Conservation (phyloP, 2,113 vertebrate species). For the Lepus europaeus region DNA sequence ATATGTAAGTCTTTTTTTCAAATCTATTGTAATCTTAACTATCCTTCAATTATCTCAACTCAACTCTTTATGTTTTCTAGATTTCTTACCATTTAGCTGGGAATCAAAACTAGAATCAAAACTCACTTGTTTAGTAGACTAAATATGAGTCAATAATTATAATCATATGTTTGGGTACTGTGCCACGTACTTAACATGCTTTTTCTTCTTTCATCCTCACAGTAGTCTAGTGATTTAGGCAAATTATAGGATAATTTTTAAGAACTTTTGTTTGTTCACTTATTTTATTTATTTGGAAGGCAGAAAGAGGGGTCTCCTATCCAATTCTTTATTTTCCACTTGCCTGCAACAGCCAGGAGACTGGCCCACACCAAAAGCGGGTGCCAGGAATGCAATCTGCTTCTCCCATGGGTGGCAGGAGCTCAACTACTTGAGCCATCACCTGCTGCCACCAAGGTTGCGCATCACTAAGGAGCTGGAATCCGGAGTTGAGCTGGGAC, state of each 20-base stretch:
- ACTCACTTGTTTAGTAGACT: background rate
- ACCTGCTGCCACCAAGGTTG: background rate
- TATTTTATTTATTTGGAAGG: too few relatives aligned
- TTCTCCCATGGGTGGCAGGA: background rate
- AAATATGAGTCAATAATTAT: background rate
- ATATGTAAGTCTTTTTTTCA: background rate
- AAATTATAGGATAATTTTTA: background rate
- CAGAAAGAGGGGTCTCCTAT: too few relatives aligned
- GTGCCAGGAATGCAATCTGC: too few relatives aligned
- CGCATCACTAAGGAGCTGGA: too few relatives aligned
- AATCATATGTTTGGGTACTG: background rate
- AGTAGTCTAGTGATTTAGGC: background rate
- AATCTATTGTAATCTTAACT: background rate
- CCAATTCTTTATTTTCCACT: too few relatives aligned
- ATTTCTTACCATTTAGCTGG: background rate
- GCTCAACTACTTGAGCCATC: background rate
- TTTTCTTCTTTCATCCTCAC: background rate
- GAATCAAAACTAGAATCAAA: background rate
- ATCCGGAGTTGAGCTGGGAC: too few relatives aligned
- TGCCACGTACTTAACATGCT: background rate
- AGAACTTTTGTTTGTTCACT: too few relatives aligned
- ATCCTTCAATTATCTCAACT: background rate
- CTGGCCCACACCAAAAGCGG: too few relatives aligned
- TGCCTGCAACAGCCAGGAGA: too few relatives aligned
- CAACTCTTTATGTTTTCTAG: constrained; percentile 1